These are phyloP conservation scores for Protophormia terraenovae DNA, from an alignment of 2,888 invertebrate species.

Conservation along the genomic window DNA sequence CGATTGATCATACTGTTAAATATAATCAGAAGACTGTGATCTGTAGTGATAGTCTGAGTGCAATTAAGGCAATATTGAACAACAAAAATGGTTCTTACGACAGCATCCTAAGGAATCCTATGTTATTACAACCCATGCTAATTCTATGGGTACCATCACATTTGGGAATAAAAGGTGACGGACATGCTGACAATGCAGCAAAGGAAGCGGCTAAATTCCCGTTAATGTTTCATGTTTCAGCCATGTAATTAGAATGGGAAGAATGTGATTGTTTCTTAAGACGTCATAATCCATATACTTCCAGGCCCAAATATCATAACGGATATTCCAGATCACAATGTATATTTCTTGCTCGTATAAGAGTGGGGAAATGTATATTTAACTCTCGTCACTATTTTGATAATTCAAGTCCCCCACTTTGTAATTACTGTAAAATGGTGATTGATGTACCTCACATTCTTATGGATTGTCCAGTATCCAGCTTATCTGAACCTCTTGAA, in stretches of 20 bases:
- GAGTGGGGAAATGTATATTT: background rate
- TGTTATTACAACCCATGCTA: background rate
- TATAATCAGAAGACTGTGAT: too few relatives aligned
- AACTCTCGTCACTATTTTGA: background rate
- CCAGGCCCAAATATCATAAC: background rate
- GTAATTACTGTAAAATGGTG: background rate
- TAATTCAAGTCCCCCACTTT: background rate
- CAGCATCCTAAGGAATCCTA: background rate
- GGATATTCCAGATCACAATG: background rate
- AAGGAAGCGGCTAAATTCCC: background rate
- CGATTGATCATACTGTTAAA: background rate
- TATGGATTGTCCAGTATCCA: too few relatives aligned
- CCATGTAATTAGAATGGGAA: background rate
- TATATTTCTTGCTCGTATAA: constrained; percentile 3
- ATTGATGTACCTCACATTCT: background rate
- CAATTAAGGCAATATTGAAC: background rate
- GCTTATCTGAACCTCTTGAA: too few relatives aligned
- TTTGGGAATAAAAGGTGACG: background rate
- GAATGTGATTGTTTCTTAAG: background rate
- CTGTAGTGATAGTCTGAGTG: too few relatives aligned
- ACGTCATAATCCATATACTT: background rate
- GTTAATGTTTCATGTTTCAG: background rate
- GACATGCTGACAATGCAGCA: background rate
- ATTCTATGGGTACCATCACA: constrained; percentile 4
- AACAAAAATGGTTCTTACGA: background rate